phyloP scores from a whole-genome alignment of 2,113 vertebrate genomes.

The Lanius ludovicianus region DNA sequence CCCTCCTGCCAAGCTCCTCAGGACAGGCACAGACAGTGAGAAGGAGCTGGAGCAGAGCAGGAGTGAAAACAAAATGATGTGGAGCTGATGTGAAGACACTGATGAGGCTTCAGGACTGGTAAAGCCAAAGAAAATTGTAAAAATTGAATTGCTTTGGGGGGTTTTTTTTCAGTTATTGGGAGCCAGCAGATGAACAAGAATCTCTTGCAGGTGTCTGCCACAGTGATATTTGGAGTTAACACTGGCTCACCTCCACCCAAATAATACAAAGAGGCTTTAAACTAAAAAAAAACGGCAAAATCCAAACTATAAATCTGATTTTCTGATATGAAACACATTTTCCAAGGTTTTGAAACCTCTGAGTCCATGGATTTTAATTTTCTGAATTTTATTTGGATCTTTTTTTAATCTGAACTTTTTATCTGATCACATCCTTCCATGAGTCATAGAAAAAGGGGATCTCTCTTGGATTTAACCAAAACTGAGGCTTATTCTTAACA shows the following conservation, averaged over 20 bases:
- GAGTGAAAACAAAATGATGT: neutral
- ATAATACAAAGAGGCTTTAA: neutral
- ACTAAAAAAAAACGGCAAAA: neutral
- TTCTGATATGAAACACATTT: neutral
- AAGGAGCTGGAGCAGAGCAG: neutral
- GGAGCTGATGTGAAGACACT: neutral
- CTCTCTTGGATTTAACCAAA: neutral
- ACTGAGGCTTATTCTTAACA: neutral
- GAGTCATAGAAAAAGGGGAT: neutral
- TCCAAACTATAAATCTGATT: neutral
- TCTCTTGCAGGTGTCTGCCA: neutral
- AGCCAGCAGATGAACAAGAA: neutral
- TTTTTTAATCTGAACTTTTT: neutral
- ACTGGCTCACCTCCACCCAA: neutral
- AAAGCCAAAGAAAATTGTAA: neutral
- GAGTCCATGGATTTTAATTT: neutral
- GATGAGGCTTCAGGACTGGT: neutral
- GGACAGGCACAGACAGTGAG: neutral
- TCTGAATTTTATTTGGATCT: neutral
- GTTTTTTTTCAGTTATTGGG: neutral
- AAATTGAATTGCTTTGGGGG: neutral
- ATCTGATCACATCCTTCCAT: neutral
- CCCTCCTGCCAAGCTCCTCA: neutral
- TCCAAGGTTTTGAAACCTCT: neutral
- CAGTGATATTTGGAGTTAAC: neutral